Evolutionary conservation across 2,888 invertebrate genomes (phyloP), one percentile per base, ranked within the genome.

Genomic region (Drosophila hawaiiensis): DNA sequence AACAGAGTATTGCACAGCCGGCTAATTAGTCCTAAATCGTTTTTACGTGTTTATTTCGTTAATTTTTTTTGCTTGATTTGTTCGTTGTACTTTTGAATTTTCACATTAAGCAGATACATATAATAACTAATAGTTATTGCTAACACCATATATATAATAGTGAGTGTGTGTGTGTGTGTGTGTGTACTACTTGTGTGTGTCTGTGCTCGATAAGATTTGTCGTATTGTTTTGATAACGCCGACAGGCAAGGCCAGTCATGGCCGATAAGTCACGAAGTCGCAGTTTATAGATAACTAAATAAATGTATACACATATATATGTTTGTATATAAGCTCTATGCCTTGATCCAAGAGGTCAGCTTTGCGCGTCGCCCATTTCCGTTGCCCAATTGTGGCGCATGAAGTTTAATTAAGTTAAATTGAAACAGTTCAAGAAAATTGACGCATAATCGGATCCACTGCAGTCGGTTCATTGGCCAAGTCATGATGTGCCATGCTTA

Each of bases 361-460:
- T 70, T 78, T 78, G 65, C 73, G 71, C 55, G 60, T 61, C 66
- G 58, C 53, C 76, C 78, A 87, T 79, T 86, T 86, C 89, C 86
- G 86, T 61, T 75, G 84, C 79, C 76, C 74, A 75, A 80, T 76
- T 76, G 68, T 52, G 4, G 67, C 69, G 68, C 68, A 63, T 41
- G 53, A 58, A 78, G 78, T 78, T 75, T 78, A 81, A 85, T 84
- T 81, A 79, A 83, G 80, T 58, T 77, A 85, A 47, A 85, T 85
- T 85, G 82, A 84, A 64, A 54, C 68, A 76, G 87, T 78, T 83
- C 78, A 82, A 63, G 60, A 76, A 80, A 82, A 78, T 77, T 80
- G 83, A 83, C 79, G 76, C 82, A 75, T 76, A 87, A 83, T 76
- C 84, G 73, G 72, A 35, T 52, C 31, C 6, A n/a, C 10, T 25